These are phyloP conservation scores for Bombus terrestris DNA, from an alignment of 1,140 invertebrate species.

Conservation along the genomic window DNA sequence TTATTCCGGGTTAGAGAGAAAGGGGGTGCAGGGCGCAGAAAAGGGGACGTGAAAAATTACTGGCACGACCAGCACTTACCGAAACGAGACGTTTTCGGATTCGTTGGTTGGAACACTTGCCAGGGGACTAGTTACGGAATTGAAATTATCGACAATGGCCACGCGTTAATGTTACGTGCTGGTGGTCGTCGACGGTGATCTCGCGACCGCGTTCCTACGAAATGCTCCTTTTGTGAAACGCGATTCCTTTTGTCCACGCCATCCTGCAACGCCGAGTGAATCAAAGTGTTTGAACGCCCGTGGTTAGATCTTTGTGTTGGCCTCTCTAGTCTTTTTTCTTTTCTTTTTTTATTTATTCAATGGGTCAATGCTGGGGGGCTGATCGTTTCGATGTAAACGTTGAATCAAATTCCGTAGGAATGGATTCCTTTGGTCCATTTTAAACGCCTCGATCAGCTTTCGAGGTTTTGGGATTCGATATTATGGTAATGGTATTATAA, in stretches of 20 bases:
- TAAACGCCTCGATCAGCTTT: too few species aligned
- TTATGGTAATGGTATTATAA: not conserved
- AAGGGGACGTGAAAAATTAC: conserved; percentile 68
- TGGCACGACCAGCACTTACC: conserved; percentile 58
- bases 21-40: conserved; percentile 14
- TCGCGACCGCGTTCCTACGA: not conserved
- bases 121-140: conserved; percentile 50
- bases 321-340: not conserved
- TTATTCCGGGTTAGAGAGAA: conserved; percentile 41
- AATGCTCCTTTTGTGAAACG: conserved; percentile 24
- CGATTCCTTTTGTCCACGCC: conserved; percentile 1
- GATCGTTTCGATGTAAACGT: conserved; percentile 7
- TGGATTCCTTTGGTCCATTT: not conserved
- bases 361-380: not conserved
- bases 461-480: not conserved
- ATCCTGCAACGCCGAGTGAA: not conserved
- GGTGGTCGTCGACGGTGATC: too few species aligned
- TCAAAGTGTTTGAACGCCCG: not conserved
- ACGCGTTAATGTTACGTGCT: not conserved
- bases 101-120: conserved; percentile 45
- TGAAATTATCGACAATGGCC: conserved; percentile 53
- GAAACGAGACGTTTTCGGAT: conserved; percentile 57
- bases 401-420: not conserved
- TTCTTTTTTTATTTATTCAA: conserved; percentile 14
- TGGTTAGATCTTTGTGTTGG: not conserved